Evolutionary conservation across 1,140 invertebrate genomes (phyloP).

Genomic region (Nixonia krombeini): DNA sequence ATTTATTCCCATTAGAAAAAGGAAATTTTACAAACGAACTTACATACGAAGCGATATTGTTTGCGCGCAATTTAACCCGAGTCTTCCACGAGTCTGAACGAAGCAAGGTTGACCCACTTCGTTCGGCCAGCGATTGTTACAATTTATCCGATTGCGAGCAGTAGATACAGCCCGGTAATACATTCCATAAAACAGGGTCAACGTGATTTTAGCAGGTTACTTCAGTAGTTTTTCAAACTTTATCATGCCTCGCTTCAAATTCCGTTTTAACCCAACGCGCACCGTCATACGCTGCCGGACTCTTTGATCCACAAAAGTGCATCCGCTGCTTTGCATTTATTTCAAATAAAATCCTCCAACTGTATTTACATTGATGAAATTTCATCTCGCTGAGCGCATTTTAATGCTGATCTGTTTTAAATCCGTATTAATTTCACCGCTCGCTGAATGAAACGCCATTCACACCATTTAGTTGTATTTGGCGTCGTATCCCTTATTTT

Average conservation of each 20-base stretch:
- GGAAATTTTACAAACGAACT: slow-evolving; percentile 9
- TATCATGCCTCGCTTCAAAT: slow-evolving; percentile 25
- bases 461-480: too few species aligned
- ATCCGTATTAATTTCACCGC: not conserved
- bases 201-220: slow-evolving; percentile 42
- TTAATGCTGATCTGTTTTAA: not conserved
- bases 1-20: slow-evolving; percentile 9
- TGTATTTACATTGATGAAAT: not conserved
- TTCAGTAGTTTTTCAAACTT: slow-evolving; percentile 38
- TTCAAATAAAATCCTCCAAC: slow-evolving; percentile 1
- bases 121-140: slow-evolving; percentile 46
- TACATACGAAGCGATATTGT: slow-evolving; percentile 26
- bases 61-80: slow-evolving; percentile 44
- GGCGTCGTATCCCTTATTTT: too few species aligned
- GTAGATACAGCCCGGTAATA: slow-evolving; percentile 32
- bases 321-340: not conserved
- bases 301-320: slow-evolving; percentile 12
- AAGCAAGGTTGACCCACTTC: slow-evolving; percentile 45
- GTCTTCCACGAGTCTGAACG: slow-evolving; percentile 34
- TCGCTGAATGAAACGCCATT: too few species aligned
- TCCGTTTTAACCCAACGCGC: slow-evolving; percentile 18
- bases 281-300: slow-evolving; percentile 2
- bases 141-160: slow-evolving; percentile 47
- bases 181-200: slow-evolving; percentile 43
- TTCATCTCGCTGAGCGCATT: not conserved